These are phyloP conservation scores for Panthera tigris DNA, from an alignment of 2,113 vertebrate genomes.

Conservation along the genomic window DNA sequence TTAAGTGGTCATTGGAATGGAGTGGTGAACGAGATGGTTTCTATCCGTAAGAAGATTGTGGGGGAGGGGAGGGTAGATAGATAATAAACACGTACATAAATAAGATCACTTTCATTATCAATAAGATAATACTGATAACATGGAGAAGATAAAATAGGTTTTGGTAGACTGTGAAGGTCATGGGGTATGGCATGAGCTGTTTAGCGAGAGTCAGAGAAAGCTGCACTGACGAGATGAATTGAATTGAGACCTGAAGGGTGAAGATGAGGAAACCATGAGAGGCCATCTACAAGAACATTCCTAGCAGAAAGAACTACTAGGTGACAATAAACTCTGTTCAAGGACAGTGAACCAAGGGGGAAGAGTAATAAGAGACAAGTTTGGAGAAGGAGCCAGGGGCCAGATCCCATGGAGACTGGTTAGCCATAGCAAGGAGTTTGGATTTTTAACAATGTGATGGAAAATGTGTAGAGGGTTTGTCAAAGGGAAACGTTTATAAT, in stretches of 20 bases:
- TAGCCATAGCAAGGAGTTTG: neutral
- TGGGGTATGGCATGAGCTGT: neutral
- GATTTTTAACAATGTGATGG: neutral
- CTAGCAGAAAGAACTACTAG: neutral
- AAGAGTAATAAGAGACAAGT: neutral
- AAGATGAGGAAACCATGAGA: neutral
- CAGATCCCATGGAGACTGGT: neutral
- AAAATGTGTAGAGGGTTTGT: neutral
- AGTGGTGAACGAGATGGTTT: neutral
- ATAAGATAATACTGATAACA: neutral
- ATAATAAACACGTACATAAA: neutral
- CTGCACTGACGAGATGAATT: neutral
- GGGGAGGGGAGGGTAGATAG: neutral
- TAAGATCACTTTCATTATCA: neutral
- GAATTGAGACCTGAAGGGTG: neutral
- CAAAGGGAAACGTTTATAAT: neutral
- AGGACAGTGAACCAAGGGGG: neutral
- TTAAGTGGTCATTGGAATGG: neutral
- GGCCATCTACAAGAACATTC: neutral
- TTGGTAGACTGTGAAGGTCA: neutral
- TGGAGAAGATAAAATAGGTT: neutral
- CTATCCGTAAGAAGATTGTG: neutral
- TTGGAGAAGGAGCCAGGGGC: neutral
- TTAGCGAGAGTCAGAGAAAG: neutral
- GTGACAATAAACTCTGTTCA: neutral